Evolutionary conservation across 2,113 vertebrate species (phyloP).

Genomic region (Mandrillus leucophaeus): DNA sequence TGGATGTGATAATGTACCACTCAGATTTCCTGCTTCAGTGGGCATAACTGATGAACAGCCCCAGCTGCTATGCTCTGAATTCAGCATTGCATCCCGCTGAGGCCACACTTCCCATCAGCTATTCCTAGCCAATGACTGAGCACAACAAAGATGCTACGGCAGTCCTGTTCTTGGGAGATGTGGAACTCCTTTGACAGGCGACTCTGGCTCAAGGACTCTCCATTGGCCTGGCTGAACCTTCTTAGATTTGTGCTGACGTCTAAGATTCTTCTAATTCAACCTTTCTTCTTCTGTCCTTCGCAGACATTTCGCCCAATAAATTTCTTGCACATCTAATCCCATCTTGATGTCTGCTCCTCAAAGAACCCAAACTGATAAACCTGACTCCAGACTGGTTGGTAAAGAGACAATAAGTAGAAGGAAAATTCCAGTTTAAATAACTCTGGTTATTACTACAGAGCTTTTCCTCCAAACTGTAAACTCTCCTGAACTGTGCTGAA

Average conservation of each 20-base stretch:
- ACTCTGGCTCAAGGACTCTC: neutral
- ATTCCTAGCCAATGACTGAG: neutral
- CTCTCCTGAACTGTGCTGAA: neutral
- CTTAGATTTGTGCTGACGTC: neutral
- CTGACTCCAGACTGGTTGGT: too few relatives aligned
- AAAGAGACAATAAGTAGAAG: neutral
- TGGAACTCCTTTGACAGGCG: neutral
- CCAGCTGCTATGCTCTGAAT: neutral
- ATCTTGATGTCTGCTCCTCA: neutral
- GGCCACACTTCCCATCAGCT: neutral
- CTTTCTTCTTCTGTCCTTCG: neutral
- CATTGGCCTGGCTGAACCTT: neutral
- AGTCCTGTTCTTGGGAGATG: neutral
- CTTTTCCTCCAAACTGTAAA: neutral
- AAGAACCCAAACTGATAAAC: neutral
- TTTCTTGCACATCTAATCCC: neutral
- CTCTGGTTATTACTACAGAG: neutral
- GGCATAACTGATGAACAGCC: neutral
- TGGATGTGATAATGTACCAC: neutral
- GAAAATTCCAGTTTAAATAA: neutral
- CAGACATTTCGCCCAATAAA: neutral
- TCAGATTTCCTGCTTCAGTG: neutral
- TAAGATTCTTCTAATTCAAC: accelerated
- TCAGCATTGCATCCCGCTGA: neutral
- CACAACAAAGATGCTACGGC: neutral